phyloP scores from a whole-genome alignment of 2,888 invertebrate genomes.

The Cynaeus angustus region DNA sequence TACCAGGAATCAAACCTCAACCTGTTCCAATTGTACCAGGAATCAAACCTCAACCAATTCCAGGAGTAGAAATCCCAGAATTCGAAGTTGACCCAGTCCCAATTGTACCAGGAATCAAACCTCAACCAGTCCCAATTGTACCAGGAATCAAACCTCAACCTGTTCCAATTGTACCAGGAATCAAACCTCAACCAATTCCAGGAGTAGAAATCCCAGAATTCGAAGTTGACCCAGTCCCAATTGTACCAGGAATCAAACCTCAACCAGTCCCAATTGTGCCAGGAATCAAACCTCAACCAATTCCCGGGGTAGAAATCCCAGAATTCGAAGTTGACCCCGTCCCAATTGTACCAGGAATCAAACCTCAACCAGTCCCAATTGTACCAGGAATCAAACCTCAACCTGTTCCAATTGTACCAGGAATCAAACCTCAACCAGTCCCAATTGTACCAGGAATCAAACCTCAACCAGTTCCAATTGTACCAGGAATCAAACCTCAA shows the following conservation, averaged over 20 bases:
- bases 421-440: constrained; percentile 22
- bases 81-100: constrained; percentile 30
- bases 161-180: constrained; percentile 9
- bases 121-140: constrained; percentile 19
- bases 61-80: constrained; percentile 14
- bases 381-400: constrained; percentile 21
- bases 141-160: constrained; percentile 28
- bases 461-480: constrained; percentile 21
- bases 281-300: constrained; percentile 20
- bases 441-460: constrained; percentile 11
- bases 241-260: not conserved
- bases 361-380: constrained; percentile 24
- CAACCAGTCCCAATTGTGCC: constrained; percentile 18
- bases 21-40: constrained; percentile 25
- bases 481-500: constrained; percentile 15
- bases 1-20: constrained; percentile 21
- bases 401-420: constrained; percentile 22
- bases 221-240: constrained; percentile 1
- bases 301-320: constrained; percentile 1
- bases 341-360: constrained; percentile 22
- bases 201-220: constrained; percentile 13
- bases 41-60: constrained; percentile 20
- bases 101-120: constrained; percentile 19
- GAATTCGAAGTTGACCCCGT: constrained; percentile 24
- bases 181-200: constrained; percentile 27